Conservation (phyloP, 2,888 invertebrate genomes). For the Cantharis rustica region DNA sequence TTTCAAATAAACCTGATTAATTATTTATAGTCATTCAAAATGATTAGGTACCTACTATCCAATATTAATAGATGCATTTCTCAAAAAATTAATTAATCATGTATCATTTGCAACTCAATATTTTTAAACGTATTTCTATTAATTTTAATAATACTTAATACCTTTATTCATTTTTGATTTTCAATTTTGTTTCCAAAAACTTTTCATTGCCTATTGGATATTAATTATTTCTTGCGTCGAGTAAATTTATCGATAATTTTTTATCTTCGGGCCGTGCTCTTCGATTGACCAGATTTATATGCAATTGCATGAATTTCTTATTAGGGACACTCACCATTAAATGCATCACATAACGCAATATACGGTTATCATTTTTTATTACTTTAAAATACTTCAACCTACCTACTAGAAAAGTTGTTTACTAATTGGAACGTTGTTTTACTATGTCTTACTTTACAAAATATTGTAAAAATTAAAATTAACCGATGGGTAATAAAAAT, state of each 20-base stretch:
- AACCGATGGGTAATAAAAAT: neutral
- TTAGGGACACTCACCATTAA: neutral
- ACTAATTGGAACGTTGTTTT: neutral
- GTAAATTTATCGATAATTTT: neutral
- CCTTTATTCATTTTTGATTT: neutral
- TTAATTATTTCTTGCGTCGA: neutral
- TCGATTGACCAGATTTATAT: no score
- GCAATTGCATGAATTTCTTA: neutral
- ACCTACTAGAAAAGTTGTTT: neutral
- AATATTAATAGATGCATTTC: neutral
- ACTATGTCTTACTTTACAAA: neutral
- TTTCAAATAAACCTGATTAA: slow-evolving; percentile 22
- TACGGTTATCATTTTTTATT: neutral
- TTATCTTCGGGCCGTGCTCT: neutral
- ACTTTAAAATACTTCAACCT: neutral
- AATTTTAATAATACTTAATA: neutral
- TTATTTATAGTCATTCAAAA: slow-evolving; percentile 5
- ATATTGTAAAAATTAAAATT: neutral
- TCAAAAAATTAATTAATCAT: neutral
- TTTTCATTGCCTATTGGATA: neutral
- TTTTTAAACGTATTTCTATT: neutral
- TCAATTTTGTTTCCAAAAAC: neutral
- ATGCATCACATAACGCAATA: neutral
- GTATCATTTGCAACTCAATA: neutral
- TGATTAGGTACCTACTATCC: neutral